phyloP scores from a whole-genome alignment of 1,140 invertebrate genomes.

The Parasteatoda tepidariorum region DNA sequence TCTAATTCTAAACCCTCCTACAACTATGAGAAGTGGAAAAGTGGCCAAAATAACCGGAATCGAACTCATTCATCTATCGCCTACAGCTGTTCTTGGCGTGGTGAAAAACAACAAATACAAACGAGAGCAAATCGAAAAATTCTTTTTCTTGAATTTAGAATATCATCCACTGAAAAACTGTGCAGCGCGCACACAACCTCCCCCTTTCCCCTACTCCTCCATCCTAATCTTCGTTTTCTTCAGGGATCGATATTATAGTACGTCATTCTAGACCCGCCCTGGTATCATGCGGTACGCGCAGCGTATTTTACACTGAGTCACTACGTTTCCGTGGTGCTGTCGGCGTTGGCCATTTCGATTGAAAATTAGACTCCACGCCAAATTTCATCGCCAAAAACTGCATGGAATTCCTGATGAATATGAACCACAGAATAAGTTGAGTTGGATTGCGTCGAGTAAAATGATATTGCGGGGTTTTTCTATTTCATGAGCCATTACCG shows the following conservation, averaged over 20 bases:
- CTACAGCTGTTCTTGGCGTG: slow-evolving; percentile 26
- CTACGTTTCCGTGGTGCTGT: slow-evolving; percentile 34
- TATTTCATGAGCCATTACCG: no score
- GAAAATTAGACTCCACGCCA: not conserved
- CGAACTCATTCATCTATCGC: slow-evolving; percentile 22
- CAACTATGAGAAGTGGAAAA: no score
- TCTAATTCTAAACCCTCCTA: no score
- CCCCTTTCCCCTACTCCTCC: not conserved
- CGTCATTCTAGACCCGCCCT: slow-evolving; percentile 48
- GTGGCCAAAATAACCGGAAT: not conserved
- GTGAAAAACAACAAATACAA: not conserved
- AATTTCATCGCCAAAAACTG: not conserved
- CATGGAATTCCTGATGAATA: not conserved
- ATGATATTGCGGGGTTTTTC: not conserved
- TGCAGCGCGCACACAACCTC: not conserved
- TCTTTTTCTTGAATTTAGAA: slow-evolving; percentile 20
- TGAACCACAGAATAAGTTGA: not conserved
- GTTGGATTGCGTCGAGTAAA: no score
- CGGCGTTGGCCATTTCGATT: not conserved
- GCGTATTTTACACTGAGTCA: slow-evolving; percentile 30
- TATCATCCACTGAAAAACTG: not conserved
- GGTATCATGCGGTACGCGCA: slow-evolving; percentile 18
- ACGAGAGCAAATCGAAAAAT: not conserved
- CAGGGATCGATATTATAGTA: slow-evolving; percentile 35
- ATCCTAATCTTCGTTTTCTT: not conserved